Evolutionary conservation across 2,797 vertebrate genomes (phyloP), one percentile per base, ranked within the genome.

Genomic region (Cottoperca gobio): DNA sequence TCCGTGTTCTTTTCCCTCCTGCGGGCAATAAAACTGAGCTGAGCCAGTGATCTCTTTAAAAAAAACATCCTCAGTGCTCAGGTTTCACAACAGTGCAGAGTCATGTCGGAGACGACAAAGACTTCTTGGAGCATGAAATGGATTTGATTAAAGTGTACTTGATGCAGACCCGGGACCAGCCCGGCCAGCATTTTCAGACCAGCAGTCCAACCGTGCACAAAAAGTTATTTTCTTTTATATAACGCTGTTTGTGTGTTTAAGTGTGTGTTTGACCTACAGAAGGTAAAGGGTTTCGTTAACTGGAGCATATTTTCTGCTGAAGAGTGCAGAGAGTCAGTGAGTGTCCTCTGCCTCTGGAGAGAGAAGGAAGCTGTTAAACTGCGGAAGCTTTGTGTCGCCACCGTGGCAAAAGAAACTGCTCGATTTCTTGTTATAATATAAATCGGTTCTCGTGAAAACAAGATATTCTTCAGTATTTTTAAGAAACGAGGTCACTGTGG

Each of bases 51-150:
- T 77, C 7, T 0, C 21, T 73, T 54, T 69, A n/a, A n/a, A n/a
- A n/a, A n/a, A n/a, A 53, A 64, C 42, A 55, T 70, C 37, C n/a
- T 57, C 50, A 61, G 39, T 59, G 54, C 49, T 78, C 12, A 46
- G 40, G 52, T 72, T 75, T 73, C 17, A 54, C 26, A 49, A 17
- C 23, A 2, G 24, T 8, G 2, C 17, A 31, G 49, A 48, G 69
- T 70, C 37, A 31, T 37, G 45, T 37, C 33, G n/a, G 71, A 19
- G 24, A 28, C 31, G 23, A 39, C 11, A 54, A 68, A 59, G 43
- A 26, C 35, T 33, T 37, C 39, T 63, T 40, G n/a, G 24, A 39
- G 12, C 50, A 48, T n/a, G 23, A 53, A 14, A 46, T 28, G 55
- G 37, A 63, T 55, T 68, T 37, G 21, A 73, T 45, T 33, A 39